Conservation (phyloP, 1,140 invertebrate genomes). For the Penaeus indicus region DNA sequence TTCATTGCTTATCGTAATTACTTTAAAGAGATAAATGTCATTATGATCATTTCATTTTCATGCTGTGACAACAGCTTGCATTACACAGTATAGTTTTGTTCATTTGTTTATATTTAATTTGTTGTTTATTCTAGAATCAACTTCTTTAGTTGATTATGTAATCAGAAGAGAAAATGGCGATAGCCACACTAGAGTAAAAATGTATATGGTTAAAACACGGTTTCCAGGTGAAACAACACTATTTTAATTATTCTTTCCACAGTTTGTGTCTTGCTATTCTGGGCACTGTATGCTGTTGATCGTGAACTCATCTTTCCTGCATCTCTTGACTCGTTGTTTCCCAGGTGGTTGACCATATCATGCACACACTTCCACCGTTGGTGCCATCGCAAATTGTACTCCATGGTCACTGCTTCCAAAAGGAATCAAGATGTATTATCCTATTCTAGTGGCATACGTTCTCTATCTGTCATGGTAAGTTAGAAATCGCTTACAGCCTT, state of each 20-base stretch:
- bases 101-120: too few species aligned
- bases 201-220: too few species aligned
- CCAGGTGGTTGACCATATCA: constrained; percentile 88
- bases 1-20: too few species aligned
- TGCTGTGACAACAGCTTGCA: too few species aligned
- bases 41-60: too few species aligned
- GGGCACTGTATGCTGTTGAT: constrained; percentile 86
- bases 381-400: background rate
- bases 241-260: constrained; percentile 30
- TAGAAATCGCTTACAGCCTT: background rate
- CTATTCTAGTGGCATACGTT: constrained; percentile 35
- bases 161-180: too few species aligned
- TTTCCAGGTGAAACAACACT: background rate
- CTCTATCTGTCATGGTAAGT: constrained; percentile 43
- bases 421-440: constrained; percentile 26
- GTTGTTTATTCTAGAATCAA: too few species aligned
- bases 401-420: constrained; percentile 4
- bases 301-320: constrained; percentile 88
- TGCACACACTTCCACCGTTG: constrained; percentile 78
- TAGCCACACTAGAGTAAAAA: too few species aligned
- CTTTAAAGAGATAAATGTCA: too few species aligned
- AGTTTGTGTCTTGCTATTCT: constrained; percentile 91
- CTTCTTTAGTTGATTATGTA: too few species aligned
- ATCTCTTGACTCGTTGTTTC: constrained; percentile 82
- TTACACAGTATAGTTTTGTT: too few species aligned